Evolutionary conservation across 2,797 vertebrate genomes (phyloP).

Genomic region (Allobates femoralis): DNA sequence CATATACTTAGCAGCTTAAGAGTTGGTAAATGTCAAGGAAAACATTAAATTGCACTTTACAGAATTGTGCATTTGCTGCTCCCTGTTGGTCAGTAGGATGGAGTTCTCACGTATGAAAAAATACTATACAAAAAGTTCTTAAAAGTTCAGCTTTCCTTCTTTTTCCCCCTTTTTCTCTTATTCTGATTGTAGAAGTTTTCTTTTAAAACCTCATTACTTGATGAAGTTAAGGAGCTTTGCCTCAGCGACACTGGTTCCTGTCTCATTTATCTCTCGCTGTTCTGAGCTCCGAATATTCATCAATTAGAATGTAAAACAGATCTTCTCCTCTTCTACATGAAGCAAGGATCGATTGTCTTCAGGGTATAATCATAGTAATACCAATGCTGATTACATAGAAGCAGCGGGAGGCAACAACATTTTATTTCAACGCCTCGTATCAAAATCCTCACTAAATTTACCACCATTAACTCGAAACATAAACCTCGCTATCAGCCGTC

Average conservation of each 20-base stretch:
- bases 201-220: background rate
- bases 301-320: background rate
- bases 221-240: background rate
- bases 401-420: background rate
- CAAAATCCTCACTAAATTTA: slow-evolving; percentile 36
- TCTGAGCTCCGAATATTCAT: background rate
- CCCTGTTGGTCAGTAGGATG: background rate
- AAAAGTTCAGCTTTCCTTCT: background rate
- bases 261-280: slow-evolving; percentile 6
- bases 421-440: slow-evolving; percentile 26
- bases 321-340: background rate
- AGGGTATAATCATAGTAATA: slow-evolving; percentile 28
- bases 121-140: background rate
- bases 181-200: background rate
- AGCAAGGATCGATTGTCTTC: slow-evolving; percentile 17
- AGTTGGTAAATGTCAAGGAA: no score
- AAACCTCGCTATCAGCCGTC: background rate
- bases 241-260: background rate
- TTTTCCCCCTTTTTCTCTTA: background rate
- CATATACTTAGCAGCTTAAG: no score
- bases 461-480: background rate
- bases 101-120: no score
- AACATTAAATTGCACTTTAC: no score
- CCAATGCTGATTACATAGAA: slow-evolving; percentile 28
- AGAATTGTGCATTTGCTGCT: no score